Percentiles rank a stretch among this genome's conserved stretches.
These are phyloP conservation scores for Caenorhabditis doughertyi DNA, from an alignment of 2,888 invertebrate genomes.

Conservation along the genomic window DNA sequence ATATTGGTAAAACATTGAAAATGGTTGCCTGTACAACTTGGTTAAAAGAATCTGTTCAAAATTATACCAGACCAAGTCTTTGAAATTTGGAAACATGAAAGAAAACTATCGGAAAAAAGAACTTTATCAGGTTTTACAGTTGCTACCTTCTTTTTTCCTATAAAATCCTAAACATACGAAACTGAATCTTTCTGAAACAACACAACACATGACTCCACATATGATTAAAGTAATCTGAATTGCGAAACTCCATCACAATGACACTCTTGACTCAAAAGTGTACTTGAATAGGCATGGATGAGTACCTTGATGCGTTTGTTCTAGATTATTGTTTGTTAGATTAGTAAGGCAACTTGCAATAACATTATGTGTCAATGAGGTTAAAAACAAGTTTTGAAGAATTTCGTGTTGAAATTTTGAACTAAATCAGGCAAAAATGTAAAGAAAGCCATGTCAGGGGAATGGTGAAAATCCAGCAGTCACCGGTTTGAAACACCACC, in stretches of 20 bases:
- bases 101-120: no score
- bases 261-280: slow-evolving; percentile 53
- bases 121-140: no score
- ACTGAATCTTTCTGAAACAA: slow-evolving; percentile 5
- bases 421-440: no score
- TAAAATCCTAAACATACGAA: background rate
- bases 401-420: no score
- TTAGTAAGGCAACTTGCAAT: slow-evolving; percentile 35
- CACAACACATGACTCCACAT: slow-evolving; percentile 3
- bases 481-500: slow-evolving; percentile 3
- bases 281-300: slow-evolving; percentile 43
- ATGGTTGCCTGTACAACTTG: no score
- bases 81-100: no score
- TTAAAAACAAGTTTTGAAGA: slow-evolving; percentile 12
- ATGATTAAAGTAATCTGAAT: slow-evolving; percentile 41
- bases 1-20: no score
- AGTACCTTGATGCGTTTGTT: slow-evolving; percentile 40
- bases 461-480: background rate
- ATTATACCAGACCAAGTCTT: no score
- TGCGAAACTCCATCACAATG: slow-evolving; percentile 37
- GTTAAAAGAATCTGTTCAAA: no score
- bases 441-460: background rate
- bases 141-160: no score
- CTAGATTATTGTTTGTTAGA: slow-evolving; percentile 41
- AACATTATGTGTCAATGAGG: slow-evolving; percentile 21